Conservation (phyloP, 1,140 invertebrate genomes). For the Drosophila kohkoa region DNA sequence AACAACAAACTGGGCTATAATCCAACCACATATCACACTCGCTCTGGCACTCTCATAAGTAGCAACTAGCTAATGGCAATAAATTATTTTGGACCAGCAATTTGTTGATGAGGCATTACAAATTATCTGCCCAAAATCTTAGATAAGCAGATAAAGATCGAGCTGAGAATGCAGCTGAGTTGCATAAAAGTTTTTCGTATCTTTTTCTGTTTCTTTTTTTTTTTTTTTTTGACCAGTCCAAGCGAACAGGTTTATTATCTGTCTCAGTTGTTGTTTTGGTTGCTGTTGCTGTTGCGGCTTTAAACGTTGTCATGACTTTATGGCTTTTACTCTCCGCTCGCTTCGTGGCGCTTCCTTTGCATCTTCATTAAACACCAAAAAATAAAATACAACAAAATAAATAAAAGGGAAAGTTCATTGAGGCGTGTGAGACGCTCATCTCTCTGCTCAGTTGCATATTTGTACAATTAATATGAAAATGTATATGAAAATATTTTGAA, state of each 20-base stretch:
- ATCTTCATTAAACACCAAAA: slow-evolving; percentile 71
- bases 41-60: neutral
- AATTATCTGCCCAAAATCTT: slow-evolving; percentile 5
- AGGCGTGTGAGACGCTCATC: slow-evolving; percentile 41
- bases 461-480: slow-evolving; percentile 71
- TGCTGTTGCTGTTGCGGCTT: slow-evolving; percentile 14
- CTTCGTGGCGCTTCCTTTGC: slow-evolving; percentile 58
- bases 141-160: slow-evolving; percentile 13
- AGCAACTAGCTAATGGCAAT: slow-evolving; percentile 26
- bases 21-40: slow-evolving; percentile 20
- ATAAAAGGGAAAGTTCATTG: slow-evolving; percentile 81
- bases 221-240: slow-evolving; percentile 53
- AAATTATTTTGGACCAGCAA: slow-evolving; percentile 25
- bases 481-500: slow-evolving; percentile 69
- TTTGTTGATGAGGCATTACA: slow-evolving; percentile 31
- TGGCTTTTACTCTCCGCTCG: slow-evolving; percentile 61
- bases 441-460: slow-evolving; percentile 51
- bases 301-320: slow-evolving; percentile 71
- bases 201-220: slow-evolving; percentile 1
- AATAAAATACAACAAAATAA: slow-evolving; percentile 12
- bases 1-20: slow-evolving; percentile 34
- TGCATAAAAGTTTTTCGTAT: slow-evolving; percentile 14
- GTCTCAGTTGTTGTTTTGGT: neutral
- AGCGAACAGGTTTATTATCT: slow-evolving; percentile 68
- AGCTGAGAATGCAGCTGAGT: slow-evolving; percentile 39